Base-by-base conservation (phyloP, 2,888 invertebrate species). In the Nebria brevicollis region DNA sequence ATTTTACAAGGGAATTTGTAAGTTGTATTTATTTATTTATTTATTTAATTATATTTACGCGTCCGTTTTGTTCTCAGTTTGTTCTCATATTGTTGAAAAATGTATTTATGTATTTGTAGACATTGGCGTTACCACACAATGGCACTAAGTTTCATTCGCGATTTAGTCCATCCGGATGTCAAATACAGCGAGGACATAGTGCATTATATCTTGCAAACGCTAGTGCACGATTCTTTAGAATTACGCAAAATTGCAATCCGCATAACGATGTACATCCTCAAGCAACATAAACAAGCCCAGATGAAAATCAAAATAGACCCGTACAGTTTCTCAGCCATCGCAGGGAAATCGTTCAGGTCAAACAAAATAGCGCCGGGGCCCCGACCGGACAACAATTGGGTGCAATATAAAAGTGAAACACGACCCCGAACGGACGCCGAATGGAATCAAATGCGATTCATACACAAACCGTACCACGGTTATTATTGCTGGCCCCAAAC, bases 121-220 rank as follows among this genome's bases (percentile, higher is more conserved):
- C 95, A 95, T 87, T 97, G 97, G 97, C 93, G 96, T 74, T 95
- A 96, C 83, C 91, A 94, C 76, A 92, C 94, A 83, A 92, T 96
- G 88, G 94, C 94, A 0, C 92, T 96, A 87, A 92, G 93, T 83
- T 93, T 97, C 89, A 89, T 97, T 8, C 91, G 92, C 1, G 91
- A 93, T 85, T 90, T 96, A 81, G 92, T 95, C 0, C 94, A 96
- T 83, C 91, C 93, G 0, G 94, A 95, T 87, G 91, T 93, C 0
- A 88, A 90, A 5, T 94, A 94, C 87, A 93, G 94, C 0, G 87
- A 92, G 0, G 88, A 90, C 10, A 92, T 93, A 0, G 93, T 95
- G 1, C 90, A 91, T 41, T 91, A 94, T 79, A 93, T 94, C 84
- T 89, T 94, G 0, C 90, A 92, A 64, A 91, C 93, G 3, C 90